Evolutionary conservation across 1,140 invertebrate species (phyloP), one percentile per base, ranked within the genome.

Genomic region (Tetramorium parvispinum): DNA sequence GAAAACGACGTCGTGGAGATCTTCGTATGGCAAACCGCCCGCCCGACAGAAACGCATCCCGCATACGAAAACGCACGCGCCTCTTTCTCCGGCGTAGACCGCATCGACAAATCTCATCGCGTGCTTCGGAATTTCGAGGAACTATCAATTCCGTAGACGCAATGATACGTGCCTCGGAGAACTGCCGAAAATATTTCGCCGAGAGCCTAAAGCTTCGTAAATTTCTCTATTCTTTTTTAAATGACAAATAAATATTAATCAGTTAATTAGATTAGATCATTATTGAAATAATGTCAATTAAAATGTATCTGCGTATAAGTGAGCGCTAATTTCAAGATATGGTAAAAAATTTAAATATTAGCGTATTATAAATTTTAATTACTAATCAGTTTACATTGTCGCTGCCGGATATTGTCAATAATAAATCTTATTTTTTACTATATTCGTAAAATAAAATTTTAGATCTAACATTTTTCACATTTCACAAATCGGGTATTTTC

Each of bases 1-100:
- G 75, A 63, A 90, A 87, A 85, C 87, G 79, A 89, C 89, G 55
- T 78, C 77, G 53, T 27, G 18, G 63, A 83, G 53, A 85, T 66
- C 85, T 87, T 73, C 78, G 73, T 88, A 89, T 89, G 78, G 88
- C 73, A 87, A 89, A 49, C 87, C 76, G 65, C 51, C 88, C 59
- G 85, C 55, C 59, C 78, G 71, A 53, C 51, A 53, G 57, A 65
- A 81, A 89, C 85, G 85, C 76, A 87, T 90, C 73, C 70, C 76
- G 88, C 89, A 90, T 90, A 90, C 89, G 70, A 87, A 90, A 90
- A 90, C 76, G 43, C 49, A 51, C 40, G 65, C 55, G 24, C 55
- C 59, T 68, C 68, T 55, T 43, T 51, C 81, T 73, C 43, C 7
- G 7, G 49, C n/a, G 13, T 37, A 37, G 27, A 18, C 37, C 16